Evolutionary conservation across 2,888 invertebrate species (phyloP), one percentile per base, ranked within the genome.

Genomic region (Drosophila demipolita): DNA sequence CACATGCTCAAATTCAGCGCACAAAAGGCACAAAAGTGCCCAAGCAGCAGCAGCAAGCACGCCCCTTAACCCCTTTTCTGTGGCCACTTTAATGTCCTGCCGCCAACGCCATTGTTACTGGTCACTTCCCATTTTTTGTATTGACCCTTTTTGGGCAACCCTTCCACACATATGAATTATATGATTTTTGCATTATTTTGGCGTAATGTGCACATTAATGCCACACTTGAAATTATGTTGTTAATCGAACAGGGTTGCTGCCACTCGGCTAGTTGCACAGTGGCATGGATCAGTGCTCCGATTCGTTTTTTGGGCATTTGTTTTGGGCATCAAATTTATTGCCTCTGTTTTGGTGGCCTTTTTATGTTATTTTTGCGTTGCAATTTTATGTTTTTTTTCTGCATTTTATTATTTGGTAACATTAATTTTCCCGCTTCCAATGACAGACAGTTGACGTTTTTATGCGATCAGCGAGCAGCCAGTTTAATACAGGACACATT

Each of bases 141-240:
- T 32, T 40, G 40, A 40, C 42, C 57, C 29, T 49, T 72, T 69
- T 63, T 58, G 32, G 59, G 49, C 69, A 81, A 71, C 84, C 84
- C 84, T 82, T 75, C n/a, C 53, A 26, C 52, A 50, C 67, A 69
- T 70, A 88, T 89, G 82, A 89, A 73, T 84, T 85, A 87, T 87
- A 87, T 87, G 86, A 87, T 85, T 90, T 85, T 76, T 89, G 85
- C 86, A 89, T 87, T 87, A 90, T 82, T 89, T 89, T 78, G 87
- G 86, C 89, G 80, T 87, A 87, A 90, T 87, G 87, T 82, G 83
- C 74, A 73, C 87, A 87, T 85, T 90, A 87, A 87, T 79, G 89
- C 89, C 90, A 78, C 81, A 78, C 89, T 87, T 75, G 73, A 82
- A 87, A 89, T 87, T 76, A 87, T 90, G 89, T 89, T 87, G 87